Evolutionary conservation across 2,888 invertebrate genomes (phyloP), one percentile per base, ranked within the genome.

Genomic region (Mythimna impura): DNA sequence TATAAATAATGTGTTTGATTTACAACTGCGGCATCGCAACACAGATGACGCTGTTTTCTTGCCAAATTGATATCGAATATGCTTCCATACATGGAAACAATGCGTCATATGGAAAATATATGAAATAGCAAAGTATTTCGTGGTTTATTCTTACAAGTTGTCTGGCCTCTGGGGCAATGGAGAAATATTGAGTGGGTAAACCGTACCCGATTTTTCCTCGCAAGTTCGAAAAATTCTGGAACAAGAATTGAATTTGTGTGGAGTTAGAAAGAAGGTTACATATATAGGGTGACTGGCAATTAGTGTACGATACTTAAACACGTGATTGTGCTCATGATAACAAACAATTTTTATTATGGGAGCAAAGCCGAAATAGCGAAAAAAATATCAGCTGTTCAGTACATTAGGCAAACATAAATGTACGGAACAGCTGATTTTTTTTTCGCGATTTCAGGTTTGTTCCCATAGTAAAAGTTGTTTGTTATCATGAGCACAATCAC

Each of bases 11-110:
- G 69, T 76, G 76, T 78, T 81, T 86, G 85, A 87, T 83, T 86
- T 86, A 85, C 85, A 85, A 82, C 85, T 85, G 83, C 78, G 81
- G 81, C 75, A 70, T 67, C 64, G 80, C 81, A 70, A 71, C 81
- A 80, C 83, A 86, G 85, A 85, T 83, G 85, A 85, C 86, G 76
- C 82, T 76, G 83, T 82, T 79, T 73, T 80, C 79, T 81, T 83
- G 81, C 88, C 86, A 88, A 89, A 88, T 88, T 88, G 89, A 88
- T 89, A 87, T 87, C 85, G 62, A 83, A 87, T 87, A 83, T 85
- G 77, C 71, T 85, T 62, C 62, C 58, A 66, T 84, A 65, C 68
- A 77, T 69, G 62, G 47, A 73, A 79, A 84, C 84, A 81, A 85
- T 84, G 81, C 71, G 73, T 86, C 86, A 79, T 63, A 52, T 30